Evolutionary conservation across 2,113 vertebrate species (phyloP), one percentile per base, ranked within the genome.

Genomic region (Silurus meridionalis): DNA sequence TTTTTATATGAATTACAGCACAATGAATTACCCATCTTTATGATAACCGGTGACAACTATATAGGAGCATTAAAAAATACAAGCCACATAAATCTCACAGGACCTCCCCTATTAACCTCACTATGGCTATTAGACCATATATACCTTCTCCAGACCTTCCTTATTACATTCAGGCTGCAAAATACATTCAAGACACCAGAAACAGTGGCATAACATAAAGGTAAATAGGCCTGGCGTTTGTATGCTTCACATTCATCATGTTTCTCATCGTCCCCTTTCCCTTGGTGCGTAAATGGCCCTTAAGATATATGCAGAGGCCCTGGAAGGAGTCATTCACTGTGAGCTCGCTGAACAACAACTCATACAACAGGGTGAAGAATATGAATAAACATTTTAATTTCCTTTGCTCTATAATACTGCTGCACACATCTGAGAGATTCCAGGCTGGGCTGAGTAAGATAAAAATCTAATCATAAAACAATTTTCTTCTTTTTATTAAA

Each of bases 371-470:
- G 87, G 77, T 90, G 84, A 63, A 84, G 88, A 89, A 88, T 86
- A 92, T 94, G 90, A 89, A 92, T 90, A 92, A 89, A 90, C 78
- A 91, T 92, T 93, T 89, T 85, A 82, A 91, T 92, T 82, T 87
- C 64, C 83, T 61, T 72, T 85, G 23, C 80, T 78, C n/a, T 66
- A 37, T 53, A 64, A 66, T 9, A 52, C 48, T 64, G 71, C 50
- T 83, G 17, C 67, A 86, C 69, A 52, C 21, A 17, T 55, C 72
- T 48, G 46, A 67, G 48, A 82, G 74, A 78, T 85, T 78, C 25
- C 83, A 53, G 67, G 23, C n/a, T 15, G 15, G 57, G n/a, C 74
- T 19, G 17, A 15, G 48, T 66, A 7, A 28, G n/a, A 64, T 48
- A 21, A 64, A n/a, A 85, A 1, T 64, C 46, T 19, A 84, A 50